Conservation (phyloP, 1,140 invertebrate species). For the Dolichoris vasculosae region DNA sequence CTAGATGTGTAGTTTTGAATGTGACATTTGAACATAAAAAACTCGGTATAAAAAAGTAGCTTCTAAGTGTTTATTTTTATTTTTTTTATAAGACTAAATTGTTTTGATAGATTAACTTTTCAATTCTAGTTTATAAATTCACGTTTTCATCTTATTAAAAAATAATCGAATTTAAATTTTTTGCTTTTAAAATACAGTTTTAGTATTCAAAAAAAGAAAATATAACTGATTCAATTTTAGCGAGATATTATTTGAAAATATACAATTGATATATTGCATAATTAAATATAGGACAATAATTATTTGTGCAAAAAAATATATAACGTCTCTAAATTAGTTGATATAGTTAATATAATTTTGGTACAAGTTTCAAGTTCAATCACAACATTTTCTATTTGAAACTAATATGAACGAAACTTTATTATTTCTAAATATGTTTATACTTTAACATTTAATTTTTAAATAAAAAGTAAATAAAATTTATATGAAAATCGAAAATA, state of each 20-base stretch:
- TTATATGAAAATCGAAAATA: background rate
- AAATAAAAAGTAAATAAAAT: background rate
- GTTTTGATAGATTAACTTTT: conserved; percentile 12
- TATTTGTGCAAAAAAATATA: conserved; percentile 18
- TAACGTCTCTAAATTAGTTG: conserved; percentile 29
- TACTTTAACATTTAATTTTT: conserved; percentile 1
- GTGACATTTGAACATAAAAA: conserved; percentile 38
- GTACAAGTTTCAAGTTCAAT: conserved; percentile 51
- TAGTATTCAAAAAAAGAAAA: background rate
- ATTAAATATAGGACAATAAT: background rate
- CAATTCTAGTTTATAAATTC: conserved; percentile 20
- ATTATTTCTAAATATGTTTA: background rate
- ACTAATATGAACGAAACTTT: background rate
- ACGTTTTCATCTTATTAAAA: conserved; percentile 18
- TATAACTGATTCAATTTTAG: conserved; percentile 2
- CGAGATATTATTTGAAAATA: conserved; percentile 6
- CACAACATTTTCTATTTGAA: conserved; percentile 9
- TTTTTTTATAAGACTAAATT: background rate
- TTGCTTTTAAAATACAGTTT: background rate
- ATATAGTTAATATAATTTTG: conserved; percentile 32
- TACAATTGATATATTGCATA: background rate
- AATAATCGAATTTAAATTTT: background rate
- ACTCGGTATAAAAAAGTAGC: conserved; percentile 40
- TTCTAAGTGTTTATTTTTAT: conserved; percentile 25
- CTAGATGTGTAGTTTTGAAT: conserved; percentile 18